These are phyloP conservation scores for Esperia sulphurella DNA, from an alignment of 2,888 invertebrate species.

Conservation along the genomic window DNA sequence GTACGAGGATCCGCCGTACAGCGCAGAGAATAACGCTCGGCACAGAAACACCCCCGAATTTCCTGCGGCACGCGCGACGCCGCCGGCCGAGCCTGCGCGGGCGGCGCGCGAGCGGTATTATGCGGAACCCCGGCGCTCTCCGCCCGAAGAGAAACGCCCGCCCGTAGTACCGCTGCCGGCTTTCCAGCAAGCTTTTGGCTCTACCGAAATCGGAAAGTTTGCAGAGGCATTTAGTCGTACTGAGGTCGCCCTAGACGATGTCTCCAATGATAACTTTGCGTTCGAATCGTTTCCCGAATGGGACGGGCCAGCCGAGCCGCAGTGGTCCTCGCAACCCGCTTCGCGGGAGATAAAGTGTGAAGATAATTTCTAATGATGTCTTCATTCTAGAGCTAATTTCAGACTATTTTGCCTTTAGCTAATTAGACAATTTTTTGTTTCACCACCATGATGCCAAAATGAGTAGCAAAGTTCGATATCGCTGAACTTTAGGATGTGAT, in stretches of 20 bases:
- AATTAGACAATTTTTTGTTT: constrained; percentile 71
- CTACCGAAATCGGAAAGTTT: constrained; percentile 92
- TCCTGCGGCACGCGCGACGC: constrained; percentile 24
- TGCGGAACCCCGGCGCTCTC: constrained; percentile 41
- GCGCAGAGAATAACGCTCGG: constrained; percentile 36
- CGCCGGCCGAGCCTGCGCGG: constrained; percentile 27
- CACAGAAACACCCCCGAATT: constrained; percentile 42
- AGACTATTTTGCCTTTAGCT: constrained; percentile 61
- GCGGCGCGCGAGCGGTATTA: constrained; percentile 35
- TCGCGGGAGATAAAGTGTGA: constrained; percentile 70
- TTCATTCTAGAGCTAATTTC: constrained; percentile 53
- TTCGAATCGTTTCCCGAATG: constrained; percentile 67
- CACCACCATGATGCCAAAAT: constrained; percentile 78
- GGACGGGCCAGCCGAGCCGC: constrained; percentile 57
- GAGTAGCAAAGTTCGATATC: constrained; percentile 61
- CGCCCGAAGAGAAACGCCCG: constrained; percentile 57
- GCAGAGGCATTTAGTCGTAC: constrained; percentile 84
- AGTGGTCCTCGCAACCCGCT: constrained; percentile 60
- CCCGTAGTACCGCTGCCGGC: constrained; percentile 84
- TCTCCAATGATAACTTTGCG: constrained; percentile 53
- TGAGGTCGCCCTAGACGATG: constrained; percentile 67
- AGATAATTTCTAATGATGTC: constrained; percentile 60
- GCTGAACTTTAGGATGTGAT: constrained; percentile 70
- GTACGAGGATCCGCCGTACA: constrained; percentile 54
- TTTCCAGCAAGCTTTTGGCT: constrained; percentile 92